Conservation (phyloP, 2,797 vertebrate species). For the Melanotaenia nigrans region DNA sequence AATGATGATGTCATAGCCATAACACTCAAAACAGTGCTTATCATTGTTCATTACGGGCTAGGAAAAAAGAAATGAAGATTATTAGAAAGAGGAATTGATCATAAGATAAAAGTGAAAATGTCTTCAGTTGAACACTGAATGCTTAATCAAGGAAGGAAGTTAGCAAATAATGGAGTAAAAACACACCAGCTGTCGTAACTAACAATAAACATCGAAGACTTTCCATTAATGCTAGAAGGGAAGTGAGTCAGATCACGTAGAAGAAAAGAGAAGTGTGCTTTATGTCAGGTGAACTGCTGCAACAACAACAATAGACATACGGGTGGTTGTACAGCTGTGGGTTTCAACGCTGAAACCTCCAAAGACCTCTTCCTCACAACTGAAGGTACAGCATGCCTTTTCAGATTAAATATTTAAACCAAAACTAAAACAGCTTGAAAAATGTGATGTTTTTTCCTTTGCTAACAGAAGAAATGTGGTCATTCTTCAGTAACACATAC, state of each 20-base stretch:
- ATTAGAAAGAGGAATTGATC: conserved; percentile 13
- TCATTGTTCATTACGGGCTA: conserved; percentile 99
- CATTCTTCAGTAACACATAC: not conserved
- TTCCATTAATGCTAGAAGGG: conserved; percentile 8
- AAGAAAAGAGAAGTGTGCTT: conserved; percentile 51
- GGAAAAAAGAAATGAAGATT: conserved; percentile 5
- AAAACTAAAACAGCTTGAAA: not conserved
- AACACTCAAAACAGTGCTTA: conserved; percentile 99
- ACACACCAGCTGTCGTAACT: not conserved
- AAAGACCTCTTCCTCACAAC: not conserved
- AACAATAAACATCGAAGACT: conserved; percentile 6
- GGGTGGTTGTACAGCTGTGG: conserved; percentile 27
- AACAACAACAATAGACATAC: conserved; percentile 17
- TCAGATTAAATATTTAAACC: not conserved
- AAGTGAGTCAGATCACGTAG: conserved; percentile 39
- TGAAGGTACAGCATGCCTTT: not conserved
- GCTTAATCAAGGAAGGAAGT: conserved; percentile 21
- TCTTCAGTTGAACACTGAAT: conserved; percentile 3
- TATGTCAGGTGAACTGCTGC: not conserved
- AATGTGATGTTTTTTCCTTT: not conserved
- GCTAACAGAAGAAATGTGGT: no score
- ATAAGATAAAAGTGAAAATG: not conserved
- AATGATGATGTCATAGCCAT: conserved; percentile 99
- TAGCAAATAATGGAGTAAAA: conserved; percentile 15
- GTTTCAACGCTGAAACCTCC: conserved; percentile 1